Conservation (phyloP, 35 echinoderm and acorn worm genomes). For the Heliocidaris erythrogramma region DNA sequence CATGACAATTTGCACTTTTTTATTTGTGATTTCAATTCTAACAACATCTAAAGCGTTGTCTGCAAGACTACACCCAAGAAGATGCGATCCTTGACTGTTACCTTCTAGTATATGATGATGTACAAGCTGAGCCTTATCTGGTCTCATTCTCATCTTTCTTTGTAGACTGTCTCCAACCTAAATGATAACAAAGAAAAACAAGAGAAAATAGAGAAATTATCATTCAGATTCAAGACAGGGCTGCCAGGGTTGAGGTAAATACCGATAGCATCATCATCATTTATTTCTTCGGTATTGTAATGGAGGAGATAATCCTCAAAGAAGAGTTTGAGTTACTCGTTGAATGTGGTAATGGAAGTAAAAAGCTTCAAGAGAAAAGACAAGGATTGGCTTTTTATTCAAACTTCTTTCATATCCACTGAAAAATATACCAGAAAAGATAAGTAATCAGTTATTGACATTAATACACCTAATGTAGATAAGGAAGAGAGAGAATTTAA, state of each 20-base stretch:
- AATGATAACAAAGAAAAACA: conserved; percentile 50
- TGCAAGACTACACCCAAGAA: background rate
- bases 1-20: too few species aligned
- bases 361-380: too few species aligned
- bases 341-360: too few species aligned
- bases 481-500: too few species aligned
- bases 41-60: background rate
- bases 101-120: conserved; percentile 99
- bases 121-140: conserved; percentile 93
- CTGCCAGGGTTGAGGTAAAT: background rate
- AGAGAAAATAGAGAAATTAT: background rate
- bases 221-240: background rate
- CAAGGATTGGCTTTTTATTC: too few species aligned
- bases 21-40: background rate
- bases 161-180: conserved; percentile 98
- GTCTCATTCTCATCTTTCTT: conserved; percentile 95
- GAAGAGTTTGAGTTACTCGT: too few species aligned
- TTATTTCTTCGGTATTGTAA: background rate
- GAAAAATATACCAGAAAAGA: too few species aligned
- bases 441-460: too few species aligned
- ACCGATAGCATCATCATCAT: background rate
- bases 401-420: too few species aligned
- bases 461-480: too few species aligned
- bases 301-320: too few species aligned
- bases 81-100: conserved; percentile 41